Evolutionary conservation across 2,888 invertebrate genomes (phyloP).

Genomic region (Nomada lathburiana): DNA sequence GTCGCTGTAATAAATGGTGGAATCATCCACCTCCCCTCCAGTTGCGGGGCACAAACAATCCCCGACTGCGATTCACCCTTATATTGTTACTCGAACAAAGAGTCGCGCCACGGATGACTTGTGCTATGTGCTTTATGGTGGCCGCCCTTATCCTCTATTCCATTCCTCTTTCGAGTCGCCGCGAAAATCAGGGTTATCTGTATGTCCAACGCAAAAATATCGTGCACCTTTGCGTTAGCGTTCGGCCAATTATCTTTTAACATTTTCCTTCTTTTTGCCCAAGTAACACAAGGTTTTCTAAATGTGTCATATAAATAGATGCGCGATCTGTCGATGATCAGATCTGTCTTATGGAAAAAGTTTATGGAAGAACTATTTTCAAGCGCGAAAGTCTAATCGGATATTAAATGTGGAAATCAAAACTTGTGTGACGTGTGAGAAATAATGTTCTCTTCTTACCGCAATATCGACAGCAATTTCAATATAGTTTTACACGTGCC

Average conservation of each 20-base stretch:
- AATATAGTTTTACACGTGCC: too few relatives aligned
- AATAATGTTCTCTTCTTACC: too few relatives aligned
- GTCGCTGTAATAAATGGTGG: slow-evolving; percentile 81
- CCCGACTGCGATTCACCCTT: slow-evolving; percentile 80
- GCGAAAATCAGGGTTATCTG: slow-evolving; percentile 25
- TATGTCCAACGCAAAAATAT: neutral
- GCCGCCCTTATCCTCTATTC: slow-evolving; percentile 66
- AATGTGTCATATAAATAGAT: too few relatives aligned
- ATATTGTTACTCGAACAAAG: slow-evolving; percentile 83
- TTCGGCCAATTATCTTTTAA: neutral
- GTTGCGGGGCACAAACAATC: slow-evolving; percentile 67
- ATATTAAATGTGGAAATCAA: too few relatives aligned
- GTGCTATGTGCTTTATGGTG: slow-evolving; percentile 77
- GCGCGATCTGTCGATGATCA: too few relatives aligned
- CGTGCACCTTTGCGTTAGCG: neutral
- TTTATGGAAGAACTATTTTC: too few relatives aligned
- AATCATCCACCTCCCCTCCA: slow-evolving; percentile 72
- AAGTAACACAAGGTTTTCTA: too few relatives aligned
- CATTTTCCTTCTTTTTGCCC: neutral
- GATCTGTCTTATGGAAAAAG: too few relatives aligned
- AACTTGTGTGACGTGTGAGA: too few relatives aligned
- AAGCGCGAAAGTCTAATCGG: too few relatives aligned
- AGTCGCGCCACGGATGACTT: slow-evolving; percentile 79
- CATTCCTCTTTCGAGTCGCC: slow-evolving; percentile 49
- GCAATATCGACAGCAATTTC: too few relatives aligned